A percentile compares a stretch with the other conserved stretches of the same genome.
Evolutionary conservation across 2,888 invertebrate genomes (phyloP).

Genomic region (Synanthedon vespiformis): DNA sequence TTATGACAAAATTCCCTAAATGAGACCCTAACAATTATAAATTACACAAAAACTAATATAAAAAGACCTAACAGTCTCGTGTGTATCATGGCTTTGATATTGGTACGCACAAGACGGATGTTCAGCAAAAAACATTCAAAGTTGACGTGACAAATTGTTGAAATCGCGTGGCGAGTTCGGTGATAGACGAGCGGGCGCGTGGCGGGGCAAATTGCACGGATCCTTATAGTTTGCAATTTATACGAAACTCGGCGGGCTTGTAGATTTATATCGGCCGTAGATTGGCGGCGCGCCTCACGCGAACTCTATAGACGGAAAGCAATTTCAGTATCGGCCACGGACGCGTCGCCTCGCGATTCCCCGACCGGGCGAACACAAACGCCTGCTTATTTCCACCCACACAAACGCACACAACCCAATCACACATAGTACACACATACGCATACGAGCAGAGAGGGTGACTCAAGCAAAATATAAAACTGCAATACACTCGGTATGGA

Average conservation of each 20-base stretch:
- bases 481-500: too few species aligned
- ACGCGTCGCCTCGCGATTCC: constrained; percentile 20
- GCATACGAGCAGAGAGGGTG: not conserved
- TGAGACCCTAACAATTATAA: too few species aligned
- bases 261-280: constrained; percentile 58
- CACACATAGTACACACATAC: not conserved
- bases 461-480: too few species aligned
- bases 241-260: constrained; percentile 48
- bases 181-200: constrained; percentile 18
- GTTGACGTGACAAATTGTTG: constrained; percentile 48
- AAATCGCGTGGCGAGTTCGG: constrained; percentile 21
- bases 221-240: constrained; percentile 57
- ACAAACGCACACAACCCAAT: constrained; percentile 10
- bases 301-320: constrained; percentile 41
- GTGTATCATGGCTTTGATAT: constrained; percentile 6
- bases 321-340: constrained; percentile 45
- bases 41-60: too few species aligned
- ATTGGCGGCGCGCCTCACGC: constrained; percentile 52
- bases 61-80: not conserved
- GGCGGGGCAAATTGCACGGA: constrained; percentile 36
- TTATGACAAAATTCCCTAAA: too few species aligned
- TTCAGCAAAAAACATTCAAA: constrained; percentile 23
- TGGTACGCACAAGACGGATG: constrained; percentile 14
- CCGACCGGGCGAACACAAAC: constrained; percentile 24
- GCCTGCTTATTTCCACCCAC: constrained; percentile 31